Conservation (phyloP, 2,888 invertebrate genomes). For the Acanthopleura granulata region DNA sequence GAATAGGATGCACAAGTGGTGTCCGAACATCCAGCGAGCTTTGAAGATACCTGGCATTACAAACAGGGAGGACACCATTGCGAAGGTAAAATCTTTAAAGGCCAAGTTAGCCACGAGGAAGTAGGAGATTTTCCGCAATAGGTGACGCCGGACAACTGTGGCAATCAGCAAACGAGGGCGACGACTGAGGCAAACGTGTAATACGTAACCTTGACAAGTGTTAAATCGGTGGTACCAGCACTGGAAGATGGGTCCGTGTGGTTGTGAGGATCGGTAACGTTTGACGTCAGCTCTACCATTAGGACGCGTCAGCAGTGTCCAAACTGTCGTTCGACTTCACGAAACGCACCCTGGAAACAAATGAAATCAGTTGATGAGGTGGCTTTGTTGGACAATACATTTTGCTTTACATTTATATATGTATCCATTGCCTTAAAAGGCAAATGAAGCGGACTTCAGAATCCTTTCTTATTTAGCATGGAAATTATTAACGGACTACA, state of each 20-base stretch:
- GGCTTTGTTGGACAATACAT: no score
- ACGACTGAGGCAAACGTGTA: background rate
- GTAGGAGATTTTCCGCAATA: background rate
- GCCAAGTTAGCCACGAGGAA: background rate
- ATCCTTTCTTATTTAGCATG: no score
- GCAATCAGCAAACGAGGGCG: background rate
- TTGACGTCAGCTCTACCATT: background rate
- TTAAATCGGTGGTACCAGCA: background rate
- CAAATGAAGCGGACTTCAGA: no score
- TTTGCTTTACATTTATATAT: no score
- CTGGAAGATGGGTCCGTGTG: background rate
- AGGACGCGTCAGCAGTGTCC: background rate
- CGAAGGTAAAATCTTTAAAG: slow-evolving; percentile 2
- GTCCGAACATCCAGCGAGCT: background rate
- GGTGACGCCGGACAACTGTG: background rate
- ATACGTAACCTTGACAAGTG: background rate
- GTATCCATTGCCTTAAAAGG: no score
- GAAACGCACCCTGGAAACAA: no score
- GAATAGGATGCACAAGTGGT: background rate
- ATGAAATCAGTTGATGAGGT: no score
- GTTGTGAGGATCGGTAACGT: background rate
- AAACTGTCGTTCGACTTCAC: no score
- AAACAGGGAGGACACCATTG: background rate
- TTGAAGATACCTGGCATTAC: background rate
- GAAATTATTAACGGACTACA: no score